Evolutionary conservation across 1,140 invertebrate genomes (phyloP).

Genomic region (Gryon sp.): DNA sequence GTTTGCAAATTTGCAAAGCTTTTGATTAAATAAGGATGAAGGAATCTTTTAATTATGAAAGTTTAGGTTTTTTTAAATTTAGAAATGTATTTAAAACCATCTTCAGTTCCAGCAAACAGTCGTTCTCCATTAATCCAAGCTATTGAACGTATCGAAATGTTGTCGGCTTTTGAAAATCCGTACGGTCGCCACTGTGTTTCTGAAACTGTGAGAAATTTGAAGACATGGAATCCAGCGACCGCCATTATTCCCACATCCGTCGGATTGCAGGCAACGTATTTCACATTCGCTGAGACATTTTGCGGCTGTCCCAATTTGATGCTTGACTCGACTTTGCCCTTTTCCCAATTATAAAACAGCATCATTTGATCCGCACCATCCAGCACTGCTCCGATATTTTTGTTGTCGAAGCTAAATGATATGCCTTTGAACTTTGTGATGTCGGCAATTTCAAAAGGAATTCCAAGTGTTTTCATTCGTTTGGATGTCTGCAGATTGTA

Average conservation of each 20-base stretch:
- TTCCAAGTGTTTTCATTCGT: slow-evolving; percentile 81
- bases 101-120: slow-evolving; percentile 87
- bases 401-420: slow-evolving; percentile 88
- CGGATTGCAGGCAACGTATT: slow-evolving; percentile 86
- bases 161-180: slow-evolving; percentile 90
- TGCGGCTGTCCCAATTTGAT: slow-evolving; percentile 85
- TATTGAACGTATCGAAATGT: slow-evolving; percentile 84
- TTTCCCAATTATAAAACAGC: slow-evolving; percentile 91
- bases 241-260: slow-evolving; percentile 87
- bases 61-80: too few species aligned
- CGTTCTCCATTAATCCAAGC: slow-evolving; percentile 87
- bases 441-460: slow-evolving; percentile 78
- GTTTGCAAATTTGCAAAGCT: too few species aligned
- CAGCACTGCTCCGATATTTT: slow-evolving; percentile 87
- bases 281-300: slow-evolving; percentile 78
- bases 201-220: slow-evolving; percentile 88
- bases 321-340: slow-evolving; percentile 88
- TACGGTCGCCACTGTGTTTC: slow-evolving; percentile 90
- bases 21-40: too few species aligned
- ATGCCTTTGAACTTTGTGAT: slow-evolving; percentile 84
- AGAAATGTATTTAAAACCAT: slow-evolving; percentile 80
- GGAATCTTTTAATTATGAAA: too few species aligned
- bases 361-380: slow-evolving; percentile 90
- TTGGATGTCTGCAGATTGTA: slow-evolving; percentile 84
- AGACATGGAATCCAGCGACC: slow-evolving; percentile 85